A percentile compares a stretch with the other conserved stretches of the same genome.
These are phyloP conservation scores for Crotophaga sulcirostris DNA, from an alignment of 2,113 vertebrate species.

Conservation along the genomic window DNA sequence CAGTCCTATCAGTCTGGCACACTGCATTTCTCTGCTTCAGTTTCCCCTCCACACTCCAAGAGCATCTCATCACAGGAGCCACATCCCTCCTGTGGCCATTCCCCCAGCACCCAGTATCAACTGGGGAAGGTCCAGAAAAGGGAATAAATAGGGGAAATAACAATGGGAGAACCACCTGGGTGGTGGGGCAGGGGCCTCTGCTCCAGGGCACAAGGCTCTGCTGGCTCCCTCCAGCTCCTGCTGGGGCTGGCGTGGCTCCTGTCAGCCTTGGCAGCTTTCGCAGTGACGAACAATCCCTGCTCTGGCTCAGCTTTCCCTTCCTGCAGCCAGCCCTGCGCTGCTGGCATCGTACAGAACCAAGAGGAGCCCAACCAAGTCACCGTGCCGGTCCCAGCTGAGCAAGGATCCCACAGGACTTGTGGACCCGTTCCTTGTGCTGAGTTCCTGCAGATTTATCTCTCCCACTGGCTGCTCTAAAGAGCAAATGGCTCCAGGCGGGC, in stretches of 20 bases:
- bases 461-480: neutral
- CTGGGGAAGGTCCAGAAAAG: neutral
- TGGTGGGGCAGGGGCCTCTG: neutral
- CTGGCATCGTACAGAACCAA: neutral
- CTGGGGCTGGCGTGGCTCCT: neutral
- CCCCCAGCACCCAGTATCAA: neutral
- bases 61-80: neutral
- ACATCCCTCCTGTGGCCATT: neutral
- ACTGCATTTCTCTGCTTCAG: neutral
- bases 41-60: neutral
- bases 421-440: neutral
- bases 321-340: too few relatives aligned
- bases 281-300: fast-evolving
- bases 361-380: neutral
- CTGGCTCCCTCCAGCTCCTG: neutral
- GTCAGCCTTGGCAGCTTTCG: neutral
- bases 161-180: fast-evolving
- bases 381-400: fast-evolving
- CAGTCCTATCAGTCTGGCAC: neutral
- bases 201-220: neutral
- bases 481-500: neutral
- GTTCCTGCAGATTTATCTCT: neutral
- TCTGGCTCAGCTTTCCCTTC: neutral
- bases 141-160: neutral
- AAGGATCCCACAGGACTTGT: neutral